phyloP scores from a whole-genome alignment of 2,113 vertebrate species.

The Psephotus haematonotus region DNA sequence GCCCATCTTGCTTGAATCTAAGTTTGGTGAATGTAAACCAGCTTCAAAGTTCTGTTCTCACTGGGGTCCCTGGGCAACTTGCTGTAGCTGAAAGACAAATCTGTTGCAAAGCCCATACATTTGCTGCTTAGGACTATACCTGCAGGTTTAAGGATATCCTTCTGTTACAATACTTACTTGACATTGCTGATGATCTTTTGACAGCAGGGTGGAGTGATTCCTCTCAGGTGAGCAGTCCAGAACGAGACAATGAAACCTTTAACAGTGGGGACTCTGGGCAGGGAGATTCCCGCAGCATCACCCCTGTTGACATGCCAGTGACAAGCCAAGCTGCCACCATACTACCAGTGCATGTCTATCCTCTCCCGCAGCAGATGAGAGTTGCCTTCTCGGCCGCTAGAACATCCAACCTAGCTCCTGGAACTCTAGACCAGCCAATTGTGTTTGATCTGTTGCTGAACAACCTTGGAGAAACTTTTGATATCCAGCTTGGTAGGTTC shows the following conservation, averaged over 20 bases:
- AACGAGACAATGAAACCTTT: constrained; percentile 83
- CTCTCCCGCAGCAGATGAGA: constrained; percentile 87
- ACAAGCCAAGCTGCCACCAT: constrained; percentile 81
- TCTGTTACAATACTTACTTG: not conserved
- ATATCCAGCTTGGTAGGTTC: constrained; percentile 90
- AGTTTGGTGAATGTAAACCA: not conserved
- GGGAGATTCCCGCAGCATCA: constrained; percentile 87
- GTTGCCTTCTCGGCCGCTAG: constrained; percentile 94
- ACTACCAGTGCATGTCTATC: constrained; percentile 88
- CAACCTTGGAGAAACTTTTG: constrained; percentile 93
- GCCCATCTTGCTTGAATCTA: not conserved
- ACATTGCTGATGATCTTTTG: constrained; percentile 1
- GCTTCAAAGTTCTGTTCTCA: not conserved
- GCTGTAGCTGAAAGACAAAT: not conserved
- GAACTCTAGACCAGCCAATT: constrained; percentile 95
- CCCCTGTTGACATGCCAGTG: constrained; percentile 83
- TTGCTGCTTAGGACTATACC: not conserved
- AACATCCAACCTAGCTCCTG: constrained; percentile 92
- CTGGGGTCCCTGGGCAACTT: not conserved
- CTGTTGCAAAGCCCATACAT: not conserved
- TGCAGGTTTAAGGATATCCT: not conserved
- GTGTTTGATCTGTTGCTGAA: constrained; percentile 93
- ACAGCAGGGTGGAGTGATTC: constrained; percentile 91
- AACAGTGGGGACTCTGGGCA: constrained; percentile 88
- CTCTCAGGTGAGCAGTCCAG: constrained; percentile 93